Evolutionary conservation across 2,888 invertebrate species (phyloP), one percentile per base, ranked within the genome.

Genomic region (Micropterix aruncella): DNA sequence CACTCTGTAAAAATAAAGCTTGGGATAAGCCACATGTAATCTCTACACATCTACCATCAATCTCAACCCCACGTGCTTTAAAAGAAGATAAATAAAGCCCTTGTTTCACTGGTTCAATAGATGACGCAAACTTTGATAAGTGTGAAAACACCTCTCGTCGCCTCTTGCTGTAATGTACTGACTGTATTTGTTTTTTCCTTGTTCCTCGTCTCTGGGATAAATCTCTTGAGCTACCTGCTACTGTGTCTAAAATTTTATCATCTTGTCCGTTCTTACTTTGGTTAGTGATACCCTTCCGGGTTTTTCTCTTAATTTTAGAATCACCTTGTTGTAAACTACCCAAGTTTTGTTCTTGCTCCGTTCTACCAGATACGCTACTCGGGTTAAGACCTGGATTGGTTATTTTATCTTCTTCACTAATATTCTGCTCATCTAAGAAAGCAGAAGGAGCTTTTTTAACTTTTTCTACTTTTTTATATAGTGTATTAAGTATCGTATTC

Each of bases 401-500:
- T 52, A 42, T 37, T 48, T 43, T 48, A 40, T 50, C 47, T 52
- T 18, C 40, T 49, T 52, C 18, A 41, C 48, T 52, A 50, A 50
- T 46, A 52, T 48, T 49, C 48, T 46, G 47, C 44, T 48, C 27
- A 47, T 46, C 45, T 41, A 51, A 47, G 46, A 46, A 50, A 42
- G 37, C 16, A 47, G 47, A 18, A 45, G 47, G 18, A 45, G 45
- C 43, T 49, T 48, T 50, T 53, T 44, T 53, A 47, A 53, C 52
- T 52, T 54, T 27, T 52, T 51, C 53, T 47, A 53, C 52, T 52
- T 54, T 27, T 52, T 51, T 46, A 52, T 52, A 40, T 49, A 55
- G 47, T 52, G 46, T 52, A 51, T 48, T 27, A 52, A 42, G n/a
- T 51, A 55, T 49, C 47, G 46, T 45, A 51, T 48, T 16, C 7